These are phyloP conservation scores for Drosophila bipectinata DNA, from an alignment of 1,140 invertebrate genomes.

Conservation along the genomic window DNA sequence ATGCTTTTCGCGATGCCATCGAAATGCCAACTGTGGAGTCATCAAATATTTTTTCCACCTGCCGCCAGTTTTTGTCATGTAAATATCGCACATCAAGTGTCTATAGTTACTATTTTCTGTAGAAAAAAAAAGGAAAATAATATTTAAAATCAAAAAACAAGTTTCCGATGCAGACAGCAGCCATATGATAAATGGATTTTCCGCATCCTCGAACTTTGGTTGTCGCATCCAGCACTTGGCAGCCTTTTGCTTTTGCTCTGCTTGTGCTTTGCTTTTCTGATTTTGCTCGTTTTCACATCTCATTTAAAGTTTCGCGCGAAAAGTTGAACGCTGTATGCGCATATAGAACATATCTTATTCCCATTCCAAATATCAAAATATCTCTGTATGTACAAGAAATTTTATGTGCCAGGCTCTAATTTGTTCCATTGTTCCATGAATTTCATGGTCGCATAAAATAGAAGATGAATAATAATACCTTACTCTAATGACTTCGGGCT, in stretches of 20 bases:
- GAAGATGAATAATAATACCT: conserved; percentile 28
- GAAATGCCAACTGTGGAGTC: conserved; percentile 36
- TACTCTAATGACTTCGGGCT: conserved; percentile 5
- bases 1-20: conserved; percentile 8
- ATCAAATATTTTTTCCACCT: conserved; percentile 42
- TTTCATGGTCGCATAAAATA: conserved; percentile 24
- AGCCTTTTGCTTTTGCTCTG: conserved; percentile 12
- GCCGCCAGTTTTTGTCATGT: conserved; percentile 39
- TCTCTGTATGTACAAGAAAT: conserved; percentile 23
- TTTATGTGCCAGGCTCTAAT: conserved; percentile 17
- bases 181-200: conserved; percentile 64
- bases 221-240: conserved; percentile 44
- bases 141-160: conserved; percentile 1
- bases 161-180: conserved; percentile 28
- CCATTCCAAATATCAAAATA: conserved; percentile 17
- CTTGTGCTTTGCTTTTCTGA: conserved; percentile 6
- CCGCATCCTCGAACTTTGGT: conserved; percentile 46
- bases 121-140: conserved; percentile 7
- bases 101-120: conserved; percentile 41
- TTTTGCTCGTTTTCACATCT: conserved; percentile 10
- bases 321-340: conserved; percentile 30
- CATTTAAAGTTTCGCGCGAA: conserved; percentile 46
- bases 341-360: conserved; percentile 19
- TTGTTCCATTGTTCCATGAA: conserved; percentile 9
- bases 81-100: conserved; percentile 45